These are phyloP conservation scores for Pediacus dermestoides DNA, from an alignment of 2,888 invertebrate genomes.

Conservation along the genomic window DNA sequence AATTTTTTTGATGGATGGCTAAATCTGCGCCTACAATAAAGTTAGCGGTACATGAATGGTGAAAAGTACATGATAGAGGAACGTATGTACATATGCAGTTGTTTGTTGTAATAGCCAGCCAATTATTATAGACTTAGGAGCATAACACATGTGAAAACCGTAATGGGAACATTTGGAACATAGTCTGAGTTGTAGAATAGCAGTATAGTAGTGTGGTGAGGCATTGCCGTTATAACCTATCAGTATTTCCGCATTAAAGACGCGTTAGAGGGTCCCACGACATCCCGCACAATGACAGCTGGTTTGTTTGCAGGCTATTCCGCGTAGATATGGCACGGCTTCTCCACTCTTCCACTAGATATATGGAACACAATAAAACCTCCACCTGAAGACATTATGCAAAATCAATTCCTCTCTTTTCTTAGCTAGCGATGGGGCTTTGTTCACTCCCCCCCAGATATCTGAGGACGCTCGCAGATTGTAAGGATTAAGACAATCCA, in stretches of 20 bases:
- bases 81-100: too few relatives aligned
- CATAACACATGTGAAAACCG: constrained; percentile 6
- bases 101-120: constrained; percentile 3
- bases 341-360: constrained; percentile 41
- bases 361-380: constrained; percentile 52
- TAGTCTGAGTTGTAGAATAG: constrained; percentile 13
- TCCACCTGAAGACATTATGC: constrained; percentile 54
- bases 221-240: constrained; percentile 26
- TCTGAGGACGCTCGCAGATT: constrained; percentile 26
- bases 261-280: constrained; percentile 43
- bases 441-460: constrained; percentile 41
- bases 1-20: too few relatives aligned
- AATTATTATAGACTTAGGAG: constrained; percentile 8
- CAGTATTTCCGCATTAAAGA: constrained; percentile 44
- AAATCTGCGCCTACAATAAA: too few relatives aligned
- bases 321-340: constrained; percentile 42
- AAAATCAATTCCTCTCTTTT: constrained; percentile 52
- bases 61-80: too few relatives aligned
- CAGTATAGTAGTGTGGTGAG: constrained; percentile 11
- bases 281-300: constrained; percentile 46
- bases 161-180: constrained; percentile 13
- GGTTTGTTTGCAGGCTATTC: constrained; percentile 50
- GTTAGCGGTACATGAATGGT: too few relatives aligned
- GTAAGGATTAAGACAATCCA: constrained; percentile 46
- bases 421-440: constrained; percentile 36